These are phyloP conservation scores for Cynocephalus volans DNA, from an alignment of 2,113 vertebrate species.

Conservation along the genomic window DNA sequence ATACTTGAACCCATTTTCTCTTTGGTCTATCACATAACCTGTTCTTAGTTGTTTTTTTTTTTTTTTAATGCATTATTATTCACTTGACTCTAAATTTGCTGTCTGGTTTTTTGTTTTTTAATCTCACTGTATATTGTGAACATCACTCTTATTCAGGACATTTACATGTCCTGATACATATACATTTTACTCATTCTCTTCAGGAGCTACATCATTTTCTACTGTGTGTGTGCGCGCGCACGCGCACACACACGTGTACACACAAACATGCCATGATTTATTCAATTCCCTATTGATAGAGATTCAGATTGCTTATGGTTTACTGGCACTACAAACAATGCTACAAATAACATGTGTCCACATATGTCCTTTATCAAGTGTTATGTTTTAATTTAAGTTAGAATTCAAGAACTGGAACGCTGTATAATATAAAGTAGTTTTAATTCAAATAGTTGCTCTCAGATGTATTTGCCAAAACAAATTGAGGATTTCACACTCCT, in stretches of 20 bases:
- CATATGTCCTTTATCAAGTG: not conserved
- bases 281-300: not conserved
- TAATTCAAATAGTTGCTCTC: conserved; percentile 16
- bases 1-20: not conserved
- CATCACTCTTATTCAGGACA: not conserved
- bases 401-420: not conserved
- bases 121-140: not conserved
- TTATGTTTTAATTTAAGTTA: not conserved
- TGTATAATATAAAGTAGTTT: not conserved
- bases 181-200: not conserved
- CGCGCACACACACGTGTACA: accelerated
- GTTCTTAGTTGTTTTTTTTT: not conserved
- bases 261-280: not conserved
- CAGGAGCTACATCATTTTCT: not conserved
- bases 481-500: conserved; percentile 3
- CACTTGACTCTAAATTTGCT: not conserved
- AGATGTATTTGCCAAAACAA: conserved; percentile 30
- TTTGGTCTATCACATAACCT: not conserved
- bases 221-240: not conserved
- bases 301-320: not conserved
- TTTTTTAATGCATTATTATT: not conserved
- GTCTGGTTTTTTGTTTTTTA: not conserved
- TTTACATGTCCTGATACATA: not conserved
- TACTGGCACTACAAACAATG: not conserved
- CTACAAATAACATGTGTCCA: not conserved